Percentiles rank a stretch among this genome's conserved stretches.
phyloP scores from a whole-genome alignment of 2,113 vertebrate genomes.

The Cinclus cinclus region DNA sequence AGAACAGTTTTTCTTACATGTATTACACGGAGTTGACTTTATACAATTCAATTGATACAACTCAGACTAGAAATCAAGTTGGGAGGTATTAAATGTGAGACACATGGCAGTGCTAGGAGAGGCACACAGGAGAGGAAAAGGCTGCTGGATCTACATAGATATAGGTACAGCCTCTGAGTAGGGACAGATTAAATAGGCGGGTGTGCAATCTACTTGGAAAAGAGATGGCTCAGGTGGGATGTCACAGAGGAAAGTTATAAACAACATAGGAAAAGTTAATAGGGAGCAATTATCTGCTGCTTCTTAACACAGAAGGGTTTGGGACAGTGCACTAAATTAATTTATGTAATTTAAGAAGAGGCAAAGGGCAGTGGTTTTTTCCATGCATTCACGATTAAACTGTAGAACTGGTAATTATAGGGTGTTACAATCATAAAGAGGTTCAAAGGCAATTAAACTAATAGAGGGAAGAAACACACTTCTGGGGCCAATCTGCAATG shows the following conservation, averaged over 20 bases:
- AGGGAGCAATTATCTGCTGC: neutral
- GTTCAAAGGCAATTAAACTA: conserved; percentile 35
- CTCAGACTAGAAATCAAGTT: conserved; percentile 24
- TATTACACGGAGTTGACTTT: conserved; percentile 27
- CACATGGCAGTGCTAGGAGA: neutral
- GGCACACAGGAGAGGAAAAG: neutral
- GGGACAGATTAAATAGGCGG: neutral
- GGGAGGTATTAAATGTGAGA: neutral
- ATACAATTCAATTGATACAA: neutral
- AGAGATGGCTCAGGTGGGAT: neutral
- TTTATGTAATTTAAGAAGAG: neutral
- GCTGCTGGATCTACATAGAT: neutral
- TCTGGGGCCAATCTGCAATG: neutral
- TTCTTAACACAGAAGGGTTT: neutral
- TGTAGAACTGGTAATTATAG: neutral
- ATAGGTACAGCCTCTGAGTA: rapidly evolving
- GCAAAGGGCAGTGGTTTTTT: neutral
- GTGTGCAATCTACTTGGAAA: neutral
- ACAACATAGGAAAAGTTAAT: neutral
- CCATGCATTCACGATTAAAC: neutral
- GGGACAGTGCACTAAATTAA: neutral
- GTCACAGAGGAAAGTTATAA: neutral
- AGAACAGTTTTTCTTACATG: conserved; percentile 39
- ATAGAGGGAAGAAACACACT: neutral
- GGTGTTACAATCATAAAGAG: neutral